Conservation (phyloP, 2,888 invertebrate species). For the Cosmia trapezina region DNA sequence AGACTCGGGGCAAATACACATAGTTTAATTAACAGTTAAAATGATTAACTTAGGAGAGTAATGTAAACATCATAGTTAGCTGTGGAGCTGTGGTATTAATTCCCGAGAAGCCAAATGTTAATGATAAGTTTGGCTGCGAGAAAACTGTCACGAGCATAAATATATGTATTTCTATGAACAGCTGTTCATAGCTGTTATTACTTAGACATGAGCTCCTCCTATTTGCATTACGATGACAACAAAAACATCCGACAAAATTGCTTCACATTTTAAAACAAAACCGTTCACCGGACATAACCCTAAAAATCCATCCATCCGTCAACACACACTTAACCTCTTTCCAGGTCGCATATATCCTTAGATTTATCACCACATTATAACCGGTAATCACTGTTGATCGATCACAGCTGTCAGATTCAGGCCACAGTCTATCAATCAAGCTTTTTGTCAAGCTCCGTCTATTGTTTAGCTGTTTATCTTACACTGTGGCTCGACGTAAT, state of each 20-base stretch:
- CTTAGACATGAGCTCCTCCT: too few species aligned
- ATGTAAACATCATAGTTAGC: not conserved
- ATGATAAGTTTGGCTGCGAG: too few species aligned
- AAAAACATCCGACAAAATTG: not conserved
- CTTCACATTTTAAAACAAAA: slow-evolving; percentile 21
- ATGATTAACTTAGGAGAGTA: not conserved
- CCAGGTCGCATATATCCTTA: slow-evolving; percentile 48
- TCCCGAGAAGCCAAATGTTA: not conserved
- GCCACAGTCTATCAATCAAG: slow-evolving; percentile 72
- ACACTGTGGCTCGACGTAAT: slow-evolving; percentile 52
- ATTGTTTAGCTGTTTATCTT: slow-evolving; percentile 68
- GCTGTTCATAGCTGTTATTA: too few species aligned
- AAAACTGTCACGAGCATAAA: not conserved
- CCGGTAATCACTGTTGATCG: slow-evolving; percentile 69
- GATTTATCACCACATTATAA: slow-evolving; percentile 67
- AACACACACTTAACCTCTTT: slow-evolving; percentile 53
- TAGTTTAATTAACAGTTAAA: not conserved
- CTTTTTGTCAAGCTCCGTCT: slow-evolving; percentile 72
- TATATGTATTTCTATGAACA: too few species aligned
- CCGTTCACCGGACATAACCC: slow-evolving; percentile 13
- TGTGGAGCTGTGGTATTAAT: not conserved
- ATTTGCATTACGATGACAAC: not conserved
- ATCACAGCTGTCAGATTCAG: slow-evolving; percentile 66
- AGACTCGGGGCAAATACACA: too few species aligned
- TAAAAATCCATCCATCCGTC: slow-evolving; percentile 17